These are phyloP conservation scores for Byasa hedistus DNA, from an alignment of 2,888 invertebrate genomes.

Conservation along the genomic window DNA sequence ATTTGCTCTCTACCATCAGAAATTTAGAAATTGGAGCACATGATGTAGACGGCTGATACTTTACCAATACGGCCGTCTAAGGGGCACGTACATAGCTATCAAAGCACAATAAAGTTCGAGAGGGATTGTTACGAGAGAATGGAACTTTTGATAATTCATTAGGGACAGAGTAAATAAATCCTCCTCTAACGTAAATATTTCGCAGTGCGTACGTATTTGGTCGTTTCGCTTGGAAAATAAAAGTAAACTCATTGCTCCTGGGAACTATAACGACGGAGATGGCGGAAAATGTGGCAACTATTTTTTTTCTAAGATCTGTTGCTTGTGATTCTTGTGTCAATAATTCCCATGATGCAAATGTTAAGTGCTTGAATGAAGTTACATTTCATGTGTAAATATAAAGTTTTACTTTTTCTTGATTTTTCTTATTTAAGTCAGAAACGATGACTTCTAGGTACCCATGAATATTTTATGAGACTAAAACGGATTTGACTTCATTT, in stretches of 20 bases:
- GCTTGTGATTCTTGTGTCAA: no score
- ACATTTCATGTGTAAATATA: no score
- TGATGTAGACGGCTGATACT: no score
- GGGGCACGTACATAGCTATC: conserved; percentile 9
- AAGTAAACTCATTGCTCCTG: conserved; percentile 11
- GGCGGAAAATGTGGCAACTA: not conserved
- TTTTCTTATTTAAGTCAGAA: no score
- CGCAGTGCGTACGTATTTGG: conserved; percentile 6
- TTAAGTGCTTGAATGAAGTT: no score
- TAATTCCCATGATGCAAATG: no score
- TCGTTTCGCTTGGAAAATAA: conserved; percentile 19
- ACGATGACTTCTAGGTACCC: no score
- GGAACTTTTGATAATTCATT: conserved; percentile 18
- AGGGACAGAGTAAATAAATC: conserved; percentile 22
- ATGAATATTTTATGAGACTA: no score
- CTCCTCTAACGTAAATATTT: conserved; percentile 10
- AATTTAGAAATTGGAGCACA: no score
- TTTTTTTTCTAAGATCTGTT: not conserved
- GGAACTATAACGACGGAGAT: conserved; percentile 6
- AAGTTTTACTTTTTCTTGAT: no score
- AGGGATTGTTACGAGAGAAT: conserved; percentile 4
- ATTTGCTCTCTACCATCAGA: no score
- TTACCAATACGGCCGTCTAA: not conserved
- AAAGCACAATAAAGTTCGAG: conserved; percentile 1
- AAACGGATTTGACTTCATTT: no score